Percentiles rank a stretch among this genome's conserved stretches.
Conservation (phyloP, 37 sponge, comb jelly and placozoan species). For the Cladorhizidae sp. region DNA sequence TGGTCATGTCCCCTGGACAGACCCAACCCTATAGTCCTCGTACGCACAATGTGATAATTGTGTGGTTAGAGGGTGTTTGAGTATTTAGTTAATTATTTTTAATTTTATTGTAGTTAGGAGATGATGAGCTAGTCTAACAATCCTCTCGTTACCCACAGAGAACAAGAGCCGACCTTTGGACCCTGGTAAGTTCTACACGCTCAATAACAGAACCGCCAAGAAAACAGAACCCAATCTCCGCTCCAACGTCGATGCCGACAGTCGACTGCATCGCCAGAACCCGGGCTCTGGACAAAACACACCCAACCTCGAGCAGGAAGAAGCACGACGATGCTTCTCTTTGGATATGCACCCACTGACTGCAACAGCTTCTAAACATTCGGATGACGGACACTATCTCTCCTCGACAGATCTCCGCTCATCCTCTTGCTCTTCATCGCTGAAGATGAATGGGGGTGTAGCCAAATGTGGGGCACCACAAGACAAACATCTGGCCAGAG, state of each 20-base stretch:
- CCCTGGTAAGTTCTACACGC: slow-evolving; percentile 42
- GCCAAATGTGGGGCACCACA: background rate
- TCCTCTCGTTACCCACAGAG: too few species aligned
- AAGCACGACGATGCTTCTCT: background rate
- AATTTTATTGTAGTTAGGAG: too few species aligned
- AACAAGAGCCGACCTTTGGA: background rate
- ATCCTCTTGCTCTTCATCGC: background rate
- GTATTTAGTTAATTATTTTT: too few species aligned
- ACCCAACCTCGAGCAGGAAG: background rate
- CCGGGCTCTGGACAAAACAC: background rate
- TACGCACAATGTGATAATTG: too few species aligned
- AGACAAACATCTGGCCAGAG: background rate
- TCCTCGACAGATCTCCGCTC: background rate
- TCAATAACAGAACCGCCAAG: slow-evolving; percentile 26
- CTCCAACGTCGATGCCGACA: slow-evolving; percentile 38
- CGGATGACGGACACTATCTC: background rate
- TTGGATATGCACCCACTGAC: background rate
- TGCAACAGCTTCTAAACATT: background rate
- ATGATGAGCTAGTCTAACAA: too few species aligned
- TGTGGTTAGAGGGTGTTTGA: too few species aligned
- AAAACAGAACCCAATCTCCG: background rate
- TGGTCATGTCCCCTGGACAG: too few species aligned
- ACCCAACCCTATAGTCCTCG: too few species aligned
- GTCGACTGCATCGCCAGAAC: slow-evolving; percentile 6
- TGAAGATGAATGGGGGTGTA: background rate